phyloP scores from a whole-genome alignment of 2,888 invertebrate genomes.

The Invenusta paracnida region DNA sequence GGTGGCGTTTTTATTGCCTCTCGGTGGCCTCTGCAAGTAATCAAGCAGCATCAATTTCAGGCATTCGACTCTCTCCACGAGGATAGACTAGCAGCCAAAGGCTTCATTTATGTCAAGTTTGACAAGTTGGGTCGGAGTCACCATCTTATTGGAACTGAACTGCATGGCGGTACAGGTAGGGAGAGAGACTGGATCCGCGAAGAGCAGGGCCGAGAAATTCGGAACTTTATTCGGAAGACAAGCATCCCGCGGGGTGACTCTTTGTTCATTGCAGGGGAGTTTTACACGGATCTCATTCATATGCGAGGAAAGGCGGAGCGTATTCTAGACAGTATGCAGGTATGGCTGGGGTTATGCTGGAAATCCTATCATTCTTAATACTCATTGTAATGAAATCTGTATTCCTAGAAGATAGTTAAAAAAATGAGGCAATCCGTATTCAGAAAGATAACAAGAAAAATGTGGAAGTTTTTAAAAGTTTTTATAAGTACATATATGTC shows the following conservation, averaged over 20 bases:
- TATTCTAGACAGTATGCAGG: not conserved
- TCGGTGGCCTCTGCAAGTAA: conserved; percentile 38
- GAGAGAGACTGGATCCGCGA: not conserved
- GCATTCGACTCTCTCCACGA: not conserved
- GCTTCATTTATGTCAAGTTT: conserved; percentile 39
- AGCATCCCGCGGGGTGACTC: not conserved
- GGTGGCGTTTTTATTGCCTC: conserved; percentile 45
- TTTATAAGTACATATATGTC: too few species aligned
- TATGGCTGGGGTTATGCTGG: not conserved
- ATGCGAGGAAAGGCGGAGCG: not conserved
- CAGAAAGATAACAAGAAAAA: too few species aligned
- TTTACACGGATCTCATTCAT: not conserved
- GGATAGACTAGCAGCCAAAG: conserved; percentile 41
- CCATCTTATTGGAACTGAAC: conserved; percentile 42
- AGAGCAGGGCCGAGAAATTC: not conserved
- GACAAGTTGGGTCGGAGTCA: conserved; percentile 33
- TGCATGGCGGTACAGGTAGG: conserved; percentile 36
- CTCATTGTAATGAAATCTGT: too few species aligned
- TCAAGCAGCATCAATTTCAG: conserved; percentile 15
- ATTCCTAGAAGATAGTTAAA: too few species aligned
- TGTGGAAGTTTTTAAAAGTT: too few species aligned
- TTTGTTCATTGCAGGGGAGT: not conserved
- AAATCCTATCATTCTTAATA: too few species aligned
- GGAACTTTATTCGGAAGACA: not conserved
- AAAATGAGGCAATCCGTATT: too few species aligned